Percentiles rank a stretch among this genome's conserved stretches.
phyloP scores from a whole-genome alignment of 2,797 vertebrate genomes.

The Eidolon dupreanum region DNA sequence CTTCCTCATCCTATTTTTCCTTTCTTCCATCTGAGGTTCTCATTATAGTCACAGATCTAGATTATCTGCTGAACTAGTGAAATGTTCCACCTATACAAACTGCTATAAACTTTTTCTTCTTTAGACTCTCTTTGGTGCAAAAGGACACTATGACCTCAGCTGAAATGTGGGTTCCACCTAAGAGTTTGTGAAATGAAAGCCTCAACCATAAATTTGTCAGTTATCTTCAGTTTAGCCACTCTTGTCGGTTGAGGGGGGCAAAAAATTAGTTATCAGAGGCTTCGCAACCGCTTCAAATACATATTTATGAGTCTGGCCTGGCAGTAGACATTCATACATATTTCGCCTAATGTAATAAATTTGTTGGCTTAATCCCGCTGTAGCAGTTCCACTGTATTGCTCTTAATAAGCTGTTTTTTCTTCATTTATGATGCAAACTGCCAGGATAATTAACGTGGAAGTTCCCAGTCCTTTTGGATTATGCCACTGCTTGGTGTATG shows the following conservation, averaged over 20 bases:
- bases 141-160: conserved; percentile 37
- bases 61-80: neutral
- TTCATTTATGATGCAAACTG: conserved; percentile 13
- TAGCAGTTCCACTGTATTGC: neutral
- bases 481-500: neutral
- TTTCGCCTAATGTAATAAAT: conserved; percentile 10
- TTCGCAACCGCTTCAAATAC: conserved; percentile 15
- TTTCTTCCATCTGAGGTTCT: neutral
- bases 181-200: conserved; percentile 46
- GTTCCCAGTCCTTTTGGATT: neutral
- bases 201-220: conserved; percentile 40
- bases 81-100: neutral
- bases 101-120: neutral
- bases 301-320: conserved; percentile 47
- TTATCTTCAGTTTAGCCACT: neutral
- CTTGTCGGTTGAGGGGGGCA: neutral
- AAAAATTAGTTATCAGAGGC: conserved; percentile 44
- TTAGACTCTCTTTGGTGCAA: conserved; percentile 18
- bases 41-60: neutral
- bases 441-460: neutral
- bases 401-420: conserved; percentile 26
- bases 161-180: conserved; percentile 42
- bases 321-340: neutral
- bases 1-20: neutral
- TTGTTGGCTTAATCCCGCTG: neutral